phyloP scores from a whole-genome alignment of 2,113 vertebrate species.

The Ceyx margarethae region DNA sequence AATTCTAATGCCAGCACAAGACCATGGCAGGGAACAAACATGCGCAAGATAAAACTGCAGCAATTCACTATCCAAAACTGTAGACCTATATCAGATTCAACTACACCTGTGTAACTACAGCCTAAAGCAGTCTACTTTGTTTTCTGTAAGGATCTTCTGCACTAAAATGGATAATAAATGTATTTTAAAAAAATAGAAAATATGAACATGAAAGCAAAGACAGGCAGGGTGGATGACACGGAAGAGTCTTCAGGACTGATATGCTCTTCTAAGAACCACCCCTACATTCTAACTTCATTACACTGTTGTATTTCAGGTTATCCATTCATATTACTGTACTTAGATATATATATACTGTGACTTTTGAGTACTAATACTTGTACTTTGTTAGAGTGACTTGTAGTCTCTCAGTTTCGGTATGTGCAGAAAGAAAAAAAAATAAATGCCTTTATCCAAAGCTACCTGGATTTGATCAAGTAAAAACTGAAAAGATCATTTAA shows the following conservation, averaged over 20 bases:
- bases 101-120: not conserved
- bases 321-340: not conserved
- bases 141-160: not conserved
- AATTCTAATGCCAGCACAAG: not conserved
- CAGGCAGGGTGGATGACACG: not conserved
- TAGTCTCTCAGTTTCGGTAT: not conserved
- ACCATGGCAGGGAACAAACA: not conserved
- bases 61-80: not conserved
- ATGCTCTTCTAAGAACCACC: not conserved
- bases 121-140: not conserved
- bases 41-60: not conserved
- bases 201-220: not conserved
- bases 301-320: not conserved
- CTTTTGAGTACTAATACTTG: not conserved
- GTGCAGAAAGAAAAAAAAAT: not conserved
- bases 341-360: not conserved
- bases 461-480: not conserved
- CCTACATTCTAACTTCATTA: not conserved
- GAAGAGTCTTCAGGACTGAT: not conserved
- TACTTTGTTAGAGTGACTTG: not conserved
- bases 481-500: not conserved
- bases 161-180: not conserved
- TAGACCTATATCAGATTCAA: not conserved
- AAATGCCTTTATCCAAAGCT: not conserved
- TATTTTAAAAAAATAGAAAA: not conserved